Evolutionary conservation across 23 tunicate genomes (phyloP).

Genomic region (Diplosoma virens): DNA sequence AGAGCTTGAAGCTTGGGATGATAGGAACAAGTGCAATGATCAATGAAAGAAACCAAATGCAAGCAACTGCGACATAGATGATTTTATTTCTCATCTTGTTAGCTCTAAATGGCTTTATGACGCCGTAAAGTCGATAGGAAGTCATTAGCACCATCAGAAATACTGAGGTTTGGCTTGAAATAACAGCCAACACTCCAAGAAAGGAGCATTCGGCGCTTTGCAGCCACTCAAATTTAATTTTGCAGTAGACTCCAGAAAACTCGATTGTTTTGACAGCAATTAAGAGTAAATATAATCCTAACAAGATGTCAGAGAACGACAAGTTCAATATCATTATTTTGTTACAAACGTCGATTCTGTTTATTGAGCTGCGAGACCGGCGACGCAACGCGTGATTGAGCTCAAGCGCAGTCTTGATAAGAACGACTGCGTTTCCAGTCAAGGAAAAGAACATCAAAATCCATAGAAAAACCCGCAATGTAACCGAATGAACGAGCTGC

Average conservation of each 20-base stretch:
- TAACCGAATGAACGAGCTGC: slow-evolving; percentile 24
- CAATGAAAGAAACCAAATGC: slow-evolving; percentile 45
- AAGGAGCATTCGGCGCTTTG: slow-evolving; percentile 31
- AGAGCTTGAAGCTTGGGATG: not conserved
- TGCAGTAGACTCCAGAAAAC: slow-evolving; percentile 46
- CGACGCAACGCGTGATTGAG: slow-evolving; percentile 29
- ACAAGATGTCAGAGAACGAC: slow-evolving; percentile 52
- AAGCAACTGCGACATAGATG: slow-evolving; percentile 8
- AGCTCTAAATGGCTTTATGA: slow-evolving; percentile 49
- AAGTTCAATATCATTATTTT: slow-evolving; percentile 61
- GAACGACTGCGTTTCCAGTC: slow-evolving; percentile 47
- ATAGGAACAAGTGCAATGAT: slow-evolving; percentile 39
- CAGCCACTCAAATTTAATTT: slow-evolving; percentile 28
- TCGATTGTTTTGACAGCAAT: slow-evolving; percentile 28
- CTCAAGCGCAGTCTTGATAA: slow-evolving; percentile 26
- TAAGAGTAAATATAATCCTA: slow-evolving; percentile 57
- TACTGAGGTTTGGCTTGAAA: slow-evolving; percentile 64
- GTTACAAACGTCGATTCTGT: slow-evolving; percentile 56
- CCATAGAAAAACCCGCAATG: slow-evolving; percentile 40
- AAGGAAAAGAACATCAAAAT: slow-evolving; percentile 39
- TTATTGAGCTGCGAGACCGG: not conserved
- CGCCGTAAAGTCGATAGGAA: slow-evolving; percentile 50
- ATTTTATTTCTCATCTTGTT: slow-evolving; percentile 27
- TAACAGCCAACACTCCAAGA: slow-evolving; percentile 43
- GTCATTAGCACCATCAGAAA: slow-evolving; percentile 71